These are phyloP conservation scores for Phoxinus dragarum DNA, from an alignment of 2,797 vertebrate genomes.

Conservation along the genomic window DNA sequence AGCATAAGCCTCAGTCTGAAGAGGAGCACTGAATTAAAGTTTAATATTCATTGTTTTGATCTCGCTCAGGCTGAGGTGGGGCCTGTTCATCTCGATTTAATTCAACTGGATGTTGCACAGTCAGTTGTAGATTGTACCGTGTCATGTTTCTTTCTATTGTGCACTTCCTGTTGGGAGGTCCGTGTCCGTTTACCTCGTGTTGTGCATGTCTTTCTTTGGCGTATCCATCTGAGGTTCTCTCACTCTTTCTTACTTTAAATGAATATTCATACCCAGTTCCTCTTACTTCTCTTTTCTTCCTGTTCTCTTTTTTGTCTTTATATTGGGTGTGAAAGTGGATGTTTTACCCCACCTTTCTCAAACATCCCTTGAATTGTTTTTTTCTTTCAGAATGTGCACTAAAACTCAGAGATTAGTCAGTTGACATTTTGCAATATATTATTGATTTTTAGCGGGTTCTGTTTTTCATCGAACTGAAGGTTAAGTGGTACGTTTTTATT, in stretches of 20 bases:
- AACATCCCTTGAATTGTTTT: slow-evolving; percentile 65
- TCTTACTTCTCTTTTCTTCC: background rate
- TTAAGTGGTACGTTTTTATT: slow-evolving; percentile 65
- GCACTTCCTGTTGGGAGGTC: slow-evolving; percentile 8
- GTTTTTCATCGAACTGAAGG: slow-evolving; percentile 73
- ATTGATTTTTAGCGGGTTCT: slow-evolving; percentile 69
- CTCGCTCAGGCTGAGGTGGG: slow-evolving; percentile 17
- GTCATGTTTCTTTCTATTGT: slow-evolving; percentile 12
- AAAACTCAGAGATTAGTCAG: slow-evolving; percentile 69
- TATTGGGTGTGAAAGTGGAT: slow-evolving; percentile 58
- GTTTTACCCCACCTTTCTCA: slow-evolving; percentile 63
- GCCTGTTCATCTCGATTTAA: slow-evolving; percentile 24
- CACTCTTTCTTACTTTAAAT: slow-evolving; percentile 52
- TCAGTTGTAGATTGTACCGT: background rate
- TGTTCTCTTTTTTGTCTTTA: slow-evolving; percentile 56
- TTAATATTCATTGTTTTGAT: background rate
- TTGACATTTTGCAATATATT: slow-evolving; percentile 76
- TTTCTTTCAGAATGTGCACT: slow-evolving; percentile 74
- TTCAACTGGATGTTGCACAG: slow-evolving; percentile 21
- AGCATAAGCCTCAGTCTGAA: background rate
- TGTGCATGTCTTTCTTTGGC: background rate
- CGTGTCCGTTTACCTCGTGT: background rate
- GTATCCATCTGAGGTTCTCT: slow-evolving; percentile 19
- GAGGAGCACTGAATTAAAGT: background rate
- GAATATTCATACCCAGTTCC: background rate